Evolutionary conservation across 2,797 vertebrate species (phyloP).

Genomic region (Syngnathus rostellatus): DNA sequence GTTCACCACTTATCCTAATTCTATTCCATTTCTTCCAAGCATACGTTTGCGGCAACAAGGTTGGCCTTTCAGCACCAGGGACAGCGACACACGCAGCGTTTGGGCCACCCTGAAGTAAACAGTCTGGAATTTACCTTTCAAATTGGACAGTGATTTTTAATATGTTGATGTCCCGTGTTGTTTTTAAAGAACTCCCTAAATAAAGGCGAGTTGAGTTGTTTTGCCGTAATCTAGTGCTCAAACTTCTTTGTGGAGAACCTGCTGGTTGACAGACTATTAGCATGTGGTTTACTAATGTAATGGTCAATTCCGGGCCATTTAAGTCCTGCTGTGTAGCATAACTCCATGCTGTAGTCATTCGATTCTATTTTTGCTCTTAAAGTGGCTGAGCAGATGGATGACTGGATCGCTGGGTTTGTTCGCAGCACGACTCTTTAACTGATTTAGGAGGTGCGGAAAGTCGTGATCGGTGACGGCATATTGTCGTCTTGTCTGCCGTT

Average conservation of each 20-base stretch:
- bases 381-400: neutral
- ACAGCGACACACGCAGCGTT: slow-evolving; percentile 23
- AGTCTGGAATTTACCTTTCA: no score
- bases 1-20: neutral
- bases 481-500: neutral
- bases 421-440: neutral
- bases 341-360: slow-evolving; percentile 20
- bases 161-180: no score
- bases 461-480: neutral
- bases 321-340: slow-evolving; percentile 20
- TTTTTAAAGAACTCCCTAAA: no score
- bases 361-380: slow-evolving; percentile 16
- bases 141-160: no score
- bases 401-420: neutral
- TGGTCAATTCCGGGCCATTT: slow-evolving; percentile 40
- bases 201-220: neutral
- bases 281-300: slow-evolving; percentile 13
- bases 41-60: neutral
- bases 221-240: neutral
- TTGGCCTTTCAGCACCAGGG: slow-evolving; percentile 43
- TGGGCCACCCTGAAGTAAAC: no score
- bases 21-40: neutral
- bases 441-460: no score
- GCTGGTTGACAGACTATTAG: slow-evolving; percentile 26
- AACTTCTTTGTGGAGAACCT: slow-evolving; percentile 1